These are phyloP conservation scores for Pithys albifrons DNA, from an alignment of 2,113 vertebrate genomes.

Conservation along the genomic window DNA sequence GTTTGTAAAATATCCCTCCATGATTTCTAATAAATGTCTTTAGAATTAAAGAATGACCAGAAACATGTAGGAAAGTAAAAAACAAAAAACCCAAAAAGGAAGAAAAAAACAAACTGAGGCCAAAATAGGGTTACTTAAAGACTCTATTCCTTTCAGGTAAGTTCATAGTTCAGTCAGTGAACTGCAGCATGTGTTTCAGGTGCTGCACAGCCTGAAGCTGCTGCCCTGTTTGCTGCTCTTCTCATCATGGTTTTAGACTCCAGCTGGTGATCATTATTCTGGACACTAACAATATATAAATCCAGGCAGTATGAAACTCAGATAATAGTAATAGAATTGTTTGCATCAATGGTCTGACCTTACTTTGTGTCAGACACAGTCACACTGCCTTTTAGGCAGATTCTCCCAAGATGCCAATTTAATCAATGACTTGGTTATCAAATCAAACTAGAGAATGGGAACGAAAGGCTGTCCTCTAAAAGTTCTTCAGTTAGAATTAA, in stretches of 20 bases:
- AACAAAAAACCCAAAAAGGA: not conserved
- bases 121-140: not conserved
- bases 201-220: slow-evolving; percentile 1
- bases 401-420: not conserved
- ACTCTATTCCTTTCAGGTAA: not conserved
- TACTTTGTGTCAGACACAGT: not conserved
- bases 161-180: not conserved
- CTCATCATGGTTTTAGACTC: slow-evolving; percentile 2
- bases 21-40: not conserved
- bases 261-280: slow-evolving; percentile 39
- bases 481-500: not conserved
- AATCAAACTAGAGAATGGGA: not conserved
- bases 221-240: not conserved
- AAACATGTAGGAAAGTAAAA: not conserved
- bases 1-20: not conserved
- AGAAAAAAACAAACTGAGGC: not conserved
- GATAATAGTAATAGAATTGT: not conserved
- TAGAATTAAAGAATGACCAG: not conserved
- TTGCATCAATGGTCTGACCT: not conserved
- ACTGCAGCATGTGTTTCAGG: slow-evolving; percentile 3
- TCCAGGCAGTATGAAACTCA: not conserved
- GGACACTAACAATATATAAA: slow-evolving; percentile 7
- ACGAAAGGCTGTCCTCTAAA: not conserved
- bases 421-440: not conserved
- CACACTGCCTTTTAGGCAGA: not conserved